Conservation (phyloP, 2,888 invertebrate species). For the Caenorhabditis uteleia region DNA sequence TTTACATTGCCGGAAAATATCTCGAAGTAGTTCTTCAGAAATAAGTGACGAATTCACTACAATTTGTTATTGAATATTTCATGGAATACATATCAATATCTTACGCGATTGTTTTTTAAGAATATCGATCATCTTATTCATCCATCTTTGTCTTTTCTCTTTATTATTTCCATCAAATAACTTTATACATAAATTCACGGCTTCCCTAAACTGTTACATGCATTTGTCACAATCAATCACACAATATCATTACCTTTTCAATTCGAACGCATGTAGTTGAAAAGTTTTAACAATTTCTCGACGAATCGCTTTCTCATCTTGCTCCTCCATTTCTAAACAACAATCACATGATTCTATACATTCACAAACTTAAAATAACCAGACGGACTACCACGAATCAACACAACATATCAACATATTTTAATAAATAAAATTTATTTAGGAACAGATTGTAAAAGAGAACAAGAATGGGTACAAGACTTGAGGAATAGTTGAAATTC, state of each 20-base stretch:
- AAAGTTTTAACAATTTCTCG: constrained; percentile 32
- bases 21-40: constrained; percentile 26
- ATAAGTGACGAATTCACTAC: constrained; percentile 30
- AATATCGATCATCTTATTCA: constrained; percentile 46
- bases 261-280: constrained; percentile 34
- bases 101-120: constrained; percentile 53
- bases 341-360: not conserved
- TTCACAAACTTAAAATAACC: not conserved
- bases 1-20: constrained; percentile 36
- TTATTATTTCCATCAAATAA: constrained; percentile 41
- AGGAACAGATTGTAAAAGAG: not conserved
- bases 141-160: constrained; percentile 41
- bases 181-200: constrained; percentile 41
- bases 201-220: constrained; percentile 30
- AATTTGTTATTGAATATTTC: constrained; percentile 3
- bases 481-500: not conserved
- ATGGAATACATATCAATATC: not conserved
- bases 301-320: constrained; percentile 18
- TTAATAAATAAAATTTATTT: not conserved
- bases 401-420: constrained; percentile 2
- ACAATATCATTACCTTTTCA: constrained; percentile 21
- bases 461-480: not conserved
- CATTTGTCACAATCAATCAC: not conserved
- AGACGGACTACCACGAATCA: not conserved
- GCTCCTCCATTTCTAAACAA: not conserved